Base-by-base conservation (phyloP, 2,113 vertebrate genomes). In the Fukomys damarensis region DNA sequence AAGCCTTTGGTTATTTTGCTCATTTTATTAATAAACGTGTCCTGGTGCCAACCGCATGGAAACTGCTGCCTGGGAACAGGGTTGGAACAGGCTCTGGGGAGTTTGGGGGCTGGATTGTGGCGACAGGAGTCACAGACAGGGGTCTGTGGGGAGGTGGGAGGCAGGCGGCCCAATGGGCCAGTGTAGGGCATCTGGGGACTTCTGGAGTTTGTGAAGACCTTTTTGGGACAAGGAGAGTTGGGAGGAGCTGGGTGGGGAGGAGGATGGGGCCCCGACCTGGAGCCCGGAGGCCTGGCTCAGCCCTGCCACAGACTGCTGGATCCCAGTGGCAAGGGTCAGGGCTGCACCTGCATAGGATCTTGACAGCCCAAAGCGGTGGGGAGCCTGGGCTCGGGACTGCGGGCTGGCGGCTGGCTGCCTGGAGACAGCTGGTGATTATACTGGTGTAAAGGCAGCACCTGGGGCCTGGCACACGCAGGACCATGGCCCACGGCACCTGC, bases 11-110 rank as follows among this genome's bases (percentile, higher is more conserved):
- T 86, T 81, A 83, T 89, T 97, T 96, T 96, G 93, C 95, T 97
- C 93, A 87, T 90, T 98, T 97, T 98, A 97, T 97, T 98, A 97
- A 97, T 97, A 97, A 94, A 90, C 38, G 80, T 22, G 63, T 63
- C 13, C 84, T 1, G 22, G 32, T 83, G 97, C 93, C 95, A 96
- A 38, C 84, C 22, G 3, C 86, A 83, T 85, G 86, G 89, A 82
- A 49, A 90, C 68, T 32, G 87, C 90, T 87, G 95, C 95, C 97
- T 97, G 96, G 93, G 97, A 97, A 96, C 77, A 43, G 80, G 43
- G 52, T 17, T 43, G 6, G 79, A 89, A 72, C 46, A 7, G 11
- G 77, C 97, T 94, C 97, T 92, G 80, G 95, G 97, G 96, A 95
- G 41, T 66, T 76, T 68, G 38, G 94, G 91, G 68, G 84, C 89